phyloP scores from a whole-genome alignment of 2,888 invertebrate species.

The Deroplatys truncata region DNA sequence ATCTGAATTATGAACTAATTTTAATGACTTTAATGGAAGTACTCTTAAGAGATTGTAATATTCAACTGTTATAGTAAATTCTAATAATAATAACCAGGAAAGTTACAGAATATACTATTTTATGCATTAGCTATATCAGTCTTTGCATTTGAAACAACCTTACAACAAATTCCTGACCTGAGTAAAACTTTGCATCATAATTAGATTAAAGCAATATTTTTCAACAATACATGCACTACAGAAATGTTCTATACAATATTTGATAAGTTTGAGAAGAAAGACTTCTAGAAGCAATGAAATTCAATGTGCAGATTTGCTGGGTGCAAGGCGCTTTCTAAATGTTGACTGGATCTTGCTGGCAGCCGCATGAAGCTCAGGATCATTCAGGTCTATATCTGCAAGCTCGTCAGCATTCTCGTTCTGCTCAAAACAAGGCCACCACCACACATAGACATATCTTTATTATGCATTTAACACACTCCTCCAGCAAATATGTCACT shows the following conservation, averaged over 20 bases:
- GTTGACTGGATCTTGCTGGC: constrained; percentile 91
- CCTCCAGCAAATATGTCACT: too few relatives aligned
- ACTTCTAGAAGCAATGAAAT: not conserved
- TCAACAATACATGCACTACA: not conserved
- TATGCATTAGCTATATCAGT: not conserved
- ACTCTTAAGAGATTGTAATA: too few relatives aligned
- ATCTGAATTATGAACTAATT: too few relatives aligned
- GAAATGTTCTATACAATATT: too few relatives aligned
- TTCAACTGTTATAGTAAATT: too few relatives aligned
- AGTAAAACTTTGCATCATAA: not conserved
- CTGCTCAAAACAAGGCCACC: not conserved
- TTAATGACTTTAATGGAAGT: too few relatives aligned
- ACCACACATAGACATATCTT: not conserved
- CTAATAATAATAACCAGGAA: too few relatives aligned
- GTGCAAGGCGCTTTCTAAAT: constrained; percentile 84
- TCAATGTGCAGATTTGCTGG: constrained; percentile 40
- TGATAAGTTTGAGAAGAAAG: not conserved
- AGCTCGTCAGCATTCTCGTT: constrained; percentile 58
- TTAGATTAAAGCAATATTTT: not conserved
- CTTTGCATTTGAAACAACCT: not conserved
- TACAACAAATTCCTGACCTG: not conserved
- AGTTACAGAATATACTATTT: not conserved
- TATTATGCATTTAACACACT: too few relatives aligned
- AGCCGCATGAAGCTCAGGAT: constrained; percentile 83
- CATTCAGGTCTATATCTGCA: constrained; percentile 75